phyloP scores from a whole-genome alignment of 2,113 vertebrate species.

The Trichechus manatus region DNA sequence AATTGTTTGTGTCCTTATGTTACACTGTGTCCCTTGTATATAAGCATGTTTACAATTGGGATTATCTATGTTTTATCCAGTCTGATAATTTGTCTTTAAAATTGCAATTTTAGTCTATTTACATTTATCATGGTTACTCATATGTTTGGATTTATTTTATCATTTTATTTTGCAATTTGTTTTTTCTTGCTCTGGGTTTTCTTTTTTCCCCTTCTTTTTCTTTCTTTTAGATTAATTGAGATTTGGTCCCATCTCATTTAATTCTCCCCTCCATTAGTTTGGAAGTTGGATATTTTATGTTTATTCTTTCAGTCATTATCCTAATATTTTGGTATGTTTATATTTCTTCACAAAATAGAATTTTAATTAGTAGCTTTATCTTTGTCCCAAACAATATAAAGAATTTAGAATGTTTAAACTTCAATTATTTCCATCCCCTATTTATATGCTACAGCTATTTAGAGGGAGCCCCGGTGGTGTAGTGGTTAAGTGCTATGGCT shows the following conservation, averaged over 20 bases:
- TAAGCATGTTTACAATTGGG: background rate
- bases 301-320: background rate
- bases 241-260: background rate
- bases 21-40: background rate
- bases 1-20: background rate
- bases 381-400: constrained; percentile 9
- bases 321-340: background rate
- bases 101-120: background rate
- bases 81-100: background rate
- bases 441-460: background rate
- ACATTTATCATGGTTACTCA: background rate
- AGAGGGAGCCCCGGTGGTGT: too few relatives aligned
- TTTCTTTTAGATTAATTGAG: background rate
- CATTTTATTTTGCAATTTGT: background rate
- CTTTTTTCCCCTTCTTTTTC: background rate
- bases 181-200: background rate
- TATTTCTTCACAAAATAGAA: background rate
- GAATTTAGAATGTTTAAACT: background rate
- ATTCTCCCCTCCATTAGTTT: constrained; percentile 1
- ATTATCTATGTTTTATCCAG: background rate
- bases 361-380: background rate
- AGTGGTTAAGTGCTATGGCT: too few relatives aligned
- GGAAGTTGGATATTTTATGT: background rate
- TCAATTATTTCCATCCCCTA: background rate
- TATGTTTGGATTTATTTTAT: background rate